phyloP scores from a whole-genome alignment of 2,888 invertebrate species.

The Hylaea fasciaria region DNA sequence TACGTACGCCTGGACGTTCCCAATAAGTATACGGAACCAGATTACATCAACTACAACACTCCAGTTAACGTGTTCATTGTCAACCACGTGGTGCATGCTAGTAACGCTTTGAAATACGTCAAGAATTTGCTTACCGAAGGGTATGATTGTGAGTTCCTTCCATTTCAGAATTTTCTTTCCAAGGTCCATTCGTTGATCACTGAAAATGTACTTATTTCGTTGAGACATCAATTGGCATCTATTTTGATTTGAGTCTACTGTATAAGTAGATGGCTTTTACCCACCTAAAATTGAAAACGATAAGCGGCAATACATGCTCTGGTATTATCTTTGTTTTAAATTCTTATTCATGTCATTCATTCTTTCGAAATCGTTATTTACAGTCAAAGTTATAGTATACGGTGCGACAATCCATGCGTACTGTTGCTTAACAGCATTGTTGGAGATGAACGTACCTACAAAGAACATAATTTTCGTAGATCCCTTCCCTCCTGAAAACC shows the following conservation, averaged over 20 bases:
- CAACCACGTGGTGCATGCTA: slow-evolving; percentile 84
- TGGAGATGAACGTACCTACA: slow-evolving; percentile 84
- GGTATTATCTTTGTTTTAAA: too few species aligned
- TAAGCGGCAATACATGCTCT: too few species aligned
- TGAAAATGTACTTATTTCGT: too few species aligned
- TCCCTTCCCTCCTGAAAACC: slow-evolving; percentile 71
- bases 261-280: too few species aligned
- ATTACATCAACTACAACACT: slow-evolving; percentile 46
- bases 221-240: too few species aligned
- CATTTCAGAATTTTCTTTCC: too few species aligned
- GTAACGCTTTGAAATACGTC: slow-evolving; percentile 67
- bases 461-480: slow-evolving; percentile 86
- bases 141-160: slow-evolving; percentile 48
- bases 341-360: too few species aligned
- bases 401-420: slow-evolving; percentile 88
- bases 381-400: slow-evolving; percentile 86
- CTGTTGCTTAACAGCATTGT: slow-evolving; percentile 86
- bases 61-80: slow-evolving; percentile 86
- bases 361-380: too few species aligned
- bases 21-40: slow-evolving; percentile 46
- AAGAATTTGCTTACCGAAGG: slow-evolving; percentile 45
- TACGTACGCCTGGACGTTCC: slow-evolving; percentile 64
- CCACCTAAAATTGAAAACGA: too few species aligned
- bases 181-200: too few species aligned
- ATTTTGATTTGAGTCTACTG: too few species aligned